Base-by-base conservation (phyloP, 2,797 vertebrate genomes). In the Ceryle rudis region DNA sequence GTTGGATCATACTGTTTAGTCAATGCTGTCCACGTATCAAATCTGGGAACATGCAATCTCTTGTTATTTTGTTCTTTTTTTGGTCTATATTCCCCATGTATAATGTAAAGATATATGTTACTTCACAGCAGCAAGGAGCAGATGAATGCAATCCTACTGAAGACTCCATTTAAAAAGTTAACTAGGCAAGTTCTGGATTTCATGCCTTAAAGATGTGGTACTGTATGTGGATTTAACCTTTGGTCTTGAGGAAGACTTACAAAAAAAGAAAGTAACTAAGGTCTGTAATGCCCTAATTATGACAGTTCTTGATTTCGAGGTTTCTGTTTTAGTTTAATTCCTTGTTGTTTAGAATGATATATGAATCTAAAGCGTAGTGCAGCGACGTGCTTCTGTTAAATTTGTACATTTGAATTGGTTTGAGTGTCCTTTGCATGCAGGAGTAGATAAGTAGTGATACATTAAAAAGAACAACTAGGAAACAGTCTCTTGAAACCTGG, bases 401-500 rank as follows among this genome's bases (percentile, higher is more conserved):
- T 81, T 58, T 93, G 91, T 95, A 93, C 29, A 81, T 67, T 64
- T 42, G 58, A 84, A 80, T 66, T 74, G 74, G 74, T 90, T 75
- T 58, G 87, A 90, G 83, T 90, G 75, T 93, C 55, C 55, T 95
- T 85, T 78, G 91, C 94, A 88, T 95, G 94, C 83, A 88, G 83
- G 87, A 77, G 64, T 81, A 88, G 91, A 64, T 47, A 49, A 84
- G 87, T 88, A 90, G 91, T 85, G 54, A 28, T 72, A 54, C 0
- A 90, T 95, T 95, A 95, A 95, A 94, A 85, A 84, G 60, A 95
- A 62, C 47, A 95, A 85, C 79, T 81, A 95, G 93, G 91, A 95
- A 95, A 93, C 49, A 11, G 70, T 81, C 31, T 90, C 70, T 81
- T 35, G 88, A 81, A 85, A 93, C 80, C 77, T 93, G 84, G 85